Conservation (phyloP, 2,888 invertebrate genomes). For the Cantharis rufa region DNA sequence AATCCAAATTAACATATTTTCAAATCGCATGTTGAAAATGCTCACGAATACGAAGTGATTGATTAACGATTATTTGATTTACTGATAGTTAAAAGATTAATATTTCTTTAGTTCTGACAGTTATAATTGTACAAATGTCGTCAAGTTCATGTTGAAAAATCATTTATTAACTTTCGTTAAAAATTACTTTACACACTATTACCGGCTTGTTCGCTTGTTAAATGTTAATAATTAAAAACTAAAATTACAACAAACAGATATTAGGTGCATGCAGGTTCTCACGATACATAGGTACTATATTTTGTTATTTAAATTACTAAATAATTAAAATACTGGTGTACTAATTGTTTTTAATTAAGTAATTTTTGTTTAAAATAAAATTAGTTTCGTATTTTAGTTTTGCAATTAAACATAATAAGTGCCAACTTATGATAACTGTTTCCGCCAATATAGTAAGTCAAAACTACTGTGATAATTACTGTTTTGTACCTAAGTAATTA, state of each 20-base stretch:
- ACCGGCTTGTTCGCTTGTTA: neutral
- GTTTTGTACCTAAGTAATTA: slow-evolving; percentile 16
- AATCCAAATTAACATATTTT: neutral
- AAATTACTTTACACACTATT: neutral
- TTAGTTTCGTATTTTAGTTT: neutral
- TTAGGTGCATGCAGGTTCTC: neutral
- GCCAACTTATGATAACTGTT: slow-evolving; percentile 14
- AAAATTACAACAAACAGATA: neutral
- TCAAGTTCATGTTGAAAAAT: slow-evolving; percentile 18
- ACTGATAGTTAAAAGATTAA: slow-evolving; percentile 28
- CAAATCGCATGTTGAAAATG: neutral
- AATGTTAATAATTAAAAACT: slow-evolving; percentile 1
- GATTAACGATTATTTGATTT: slow-evolving; percentile 31
- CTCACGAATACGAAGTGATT: slow-evolving; percentile 13
- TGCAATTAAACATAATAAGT: slow-evolving; percentile 9
- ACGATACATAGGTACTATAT: neutral
- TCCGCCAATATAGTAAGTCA: slow-evolving; percentile 18
- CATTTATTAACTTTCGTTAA: slow-evolving; percentile 11
- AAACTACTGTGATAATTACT: slow-evolving; percentile 16
- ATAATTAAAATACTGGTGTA: neutral
- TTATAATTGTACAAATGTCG: slow-evolving; percentile 26
- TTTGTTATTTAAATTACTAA: neutral
- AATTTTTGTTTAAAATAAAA: neutral
- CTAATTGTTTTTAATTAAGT: neutral
- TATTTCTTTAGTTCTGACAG: slow-evolving; percentile 25